phyloP scores from a whole-genome alignment of 2,113 vertebrate species.

The Neoarius graeffei region DNA sequence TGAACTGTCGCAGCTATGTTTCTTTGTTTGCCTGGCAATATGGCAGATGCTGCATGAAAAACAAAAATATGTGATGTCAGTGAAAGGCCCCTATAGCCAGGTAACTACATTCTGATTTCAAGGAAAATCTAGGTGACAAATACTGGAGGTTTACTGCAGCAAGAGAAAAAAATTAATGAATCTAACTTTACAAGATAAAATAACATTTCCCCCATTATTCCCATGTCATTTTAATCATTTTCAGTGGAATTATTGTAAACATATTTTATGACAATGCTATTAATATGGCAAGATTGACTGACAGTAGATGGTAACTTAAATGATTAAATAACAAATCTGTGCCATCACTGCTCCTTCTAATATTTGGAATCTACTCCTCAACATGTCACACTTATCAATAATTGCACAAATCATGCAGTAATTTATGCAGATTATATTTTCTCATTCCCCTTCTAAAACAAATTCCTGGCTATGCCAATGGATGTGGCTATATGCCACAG shows the following conservation, averaged over 20 bases:
- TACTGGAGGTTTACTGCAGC: neutral
- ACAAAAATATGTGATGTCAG: too few species aligned
- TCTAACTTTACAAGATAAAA: neutral
- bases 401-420: neutral
- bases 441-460: neutral
- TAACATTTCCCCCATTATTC: neutral
- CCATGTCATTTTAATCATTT: neutral
- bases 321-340: neutral
- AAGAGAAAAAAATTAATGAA: neutral
- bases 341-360: neutral
- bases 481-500: neutral
- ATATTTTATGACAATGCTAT: neutral
- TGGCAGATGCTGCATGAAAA: too few species aligned
- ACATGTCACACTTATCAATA: neutral
- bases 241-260: neutral
- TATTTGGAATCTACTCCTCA: neutral
- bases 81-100: neutral
- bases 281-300: neutral
- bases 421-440: constrained; percentile 12
- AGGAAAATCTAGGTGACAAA: neutral
- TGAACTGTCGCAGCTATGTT: too few species aligned
- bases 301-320: neutral
- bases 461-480: neutral
- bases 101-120: neutral
- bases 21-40: too few species aligned